Percentiles rank a stretch among this genome's conserved stretches.
phyloP scores from a whole-genome alignment of 2,113 vertebrate species.

The Channa maculata region DNA sequence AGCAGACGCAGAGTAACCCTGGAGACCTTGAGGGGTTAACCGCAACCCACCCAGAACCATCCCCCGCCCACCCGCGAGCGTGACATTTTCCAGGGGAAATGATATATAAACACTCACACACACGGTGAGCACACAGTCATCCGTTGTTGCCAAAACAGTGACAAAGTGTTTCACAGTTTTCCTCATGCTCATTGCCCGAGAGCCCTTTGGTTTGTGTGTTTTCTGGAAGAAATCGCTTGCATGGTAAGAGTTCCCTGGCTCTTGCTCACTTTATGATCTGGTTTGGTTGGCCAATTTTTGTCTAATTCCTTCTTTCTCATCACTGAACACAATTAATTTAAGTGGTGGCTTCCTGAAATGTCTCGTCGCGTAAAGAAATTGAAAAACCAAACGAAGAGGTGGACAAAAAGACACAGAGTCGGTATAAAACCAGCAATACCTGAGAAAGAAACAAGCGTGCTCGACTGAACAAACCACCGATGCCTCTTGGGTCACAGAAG shows the following conservation, averaged over 20 bases:
- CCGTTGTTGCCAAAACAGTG: constrained; percentile 62
- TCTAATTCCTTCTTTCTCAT: constrained; percentile 8
- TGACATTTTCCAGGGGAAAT: constrained; percentile 81
- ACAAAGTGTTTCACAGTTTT: constrained; percentile 57
- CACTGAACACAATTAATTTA: constrained; percentile 1
- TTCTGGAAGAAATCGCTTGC: constrained; percentile 25
- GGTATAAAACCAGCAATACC: constrained; percentile 4
- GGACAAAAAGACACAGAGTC: background rate
- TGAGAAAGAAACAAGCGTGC: constrained; percentile 9
- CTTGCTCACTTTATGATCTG: constrained; percentile 24
- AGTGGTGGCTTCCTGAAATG: constrained; percentile 14
- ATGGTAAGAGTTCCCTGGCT: constrained; percentile 30
- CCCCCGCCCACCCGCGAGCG: constrained; percentile 59
- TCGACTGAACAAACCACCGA: constrained; percentile 18
- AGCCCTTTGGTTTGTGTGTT: constrained; percentile 25
- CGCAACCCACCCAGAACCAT: constrained; percentile 74
- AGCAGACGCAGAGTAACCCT: constrained; percentile 69
- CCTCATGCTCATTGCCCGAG: constrained; percentile 17
- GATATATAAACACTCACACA: constrained; percentile 76
- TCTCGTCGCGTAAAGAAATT: constrained; percentile 17
- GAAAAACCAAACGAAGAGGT: constrained; percentile 15
- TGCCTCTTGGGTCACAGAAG: constrained; percentile 25
- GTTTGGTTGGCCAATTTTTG: constrained; percentile 22
- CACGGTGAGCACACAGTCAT: constrained; percentile 67
- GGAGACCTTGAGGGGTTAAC: constrained; percentile 73